These are phyloP conservation scores for Vimba vimba DNA, from an alignment of 2,113 vertebrate genomes.

Conservation along the genomic window DNA sequence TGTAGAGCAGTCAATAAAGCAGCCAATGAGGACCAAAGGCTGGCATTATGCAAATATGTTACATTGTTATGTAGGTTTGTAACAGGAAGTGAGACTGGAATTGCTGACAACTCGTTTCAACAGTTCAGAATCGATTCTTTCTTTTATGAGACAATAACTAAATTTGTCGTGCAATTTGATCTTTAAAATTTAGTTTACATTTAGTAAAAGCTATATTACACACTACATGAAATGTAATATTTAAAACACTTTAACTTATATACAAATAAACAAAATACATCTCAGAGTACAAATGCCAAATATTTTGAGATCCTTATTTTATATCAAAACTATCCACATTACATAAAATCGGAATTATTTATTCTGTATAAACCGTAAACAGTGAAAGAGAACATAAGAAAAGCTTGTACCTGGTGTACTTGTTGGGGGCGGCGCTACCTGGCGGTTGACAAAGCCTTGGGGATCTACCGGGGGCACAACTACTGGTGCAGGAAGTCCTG, in stretches of 20 bases:
- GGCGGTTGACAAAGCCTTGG: slow-evolving; percentile 54
- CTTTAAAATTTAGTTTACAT: too few species aligned
- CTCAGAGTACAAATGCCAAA: not conserved
- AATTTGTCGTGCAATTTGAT: too few species aligned
- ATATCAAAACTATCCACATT: not conserved
- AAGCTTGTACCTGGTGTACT: slow-evolving; percentile 62
- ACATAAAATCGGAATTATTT: not conserved
- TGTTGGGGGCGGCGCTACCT: slow-evolving; percentile 48
- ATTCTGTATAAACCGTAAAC: not conserved
- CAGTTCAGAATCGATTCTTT: too few species aligned
- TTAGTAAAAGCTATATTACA: too few species aligned
- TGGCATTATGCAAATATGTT: too few species aligned
- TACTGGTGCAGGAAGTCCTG: slow-evolving; percentile 84
- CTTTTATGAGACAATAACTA: too few species aligned
- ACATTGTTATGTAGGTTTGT: too few species aligned
- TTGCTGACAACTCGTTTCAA: too few species aligned
- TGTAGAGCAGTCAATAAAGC: too few species aligned
- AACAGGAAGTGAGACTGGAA: too few species aligned
- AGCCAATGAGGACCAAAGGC: too few species aligned
- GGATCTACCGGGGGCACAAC: slow-evolving; percentile 37
- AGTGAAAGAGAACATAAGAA: not conserved
- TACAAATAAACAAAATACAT: not conserved
- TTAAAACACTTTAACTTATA: not conserved
- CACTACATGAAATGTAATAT: too few species aligned
- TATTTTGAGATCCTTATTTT: not conserved